phyloP scores from a whole-genome alignment of 2,797 vertebrate genomes.

The Danio choprae region DNA sequence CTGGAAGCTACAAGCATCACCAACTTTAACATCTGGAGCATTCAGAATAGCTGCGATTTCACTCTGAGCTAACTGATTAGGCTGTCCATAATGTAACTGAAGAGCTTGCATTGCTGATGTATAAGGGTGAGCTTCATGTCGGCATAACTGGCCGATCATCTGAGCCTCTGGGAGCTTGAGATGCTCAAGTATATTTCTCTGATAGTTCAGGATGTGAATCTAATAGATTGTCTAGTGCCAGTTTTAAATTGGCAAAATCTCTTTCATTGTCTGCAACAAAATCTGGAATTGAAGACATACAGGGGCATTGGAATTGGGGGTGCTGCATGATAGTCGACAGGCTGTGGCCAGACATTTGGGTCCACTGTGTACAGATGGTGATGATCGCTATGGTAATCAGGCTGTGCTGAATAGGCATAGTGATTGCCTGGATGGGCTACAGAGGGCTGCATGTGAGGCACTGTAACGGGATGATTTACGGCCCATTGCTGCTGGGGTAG shows the following conservation, averaged over 20 bases:
- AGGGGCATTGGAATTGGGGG: no score
- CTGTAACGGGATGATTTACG: no score
- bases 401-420: no score
- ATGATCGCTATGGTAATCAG: no score
- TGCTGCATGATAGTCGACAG: no score
- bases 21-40: not conserved
- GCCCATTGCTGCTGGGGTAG: no score
- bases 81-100: not conserved
- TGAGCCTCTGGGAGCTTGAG: not conserved
- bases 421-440: no score
- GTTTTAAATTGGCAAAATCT: not conserved
- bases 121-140: no score
- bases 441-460: no score
- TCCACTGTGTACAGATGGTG: no score
- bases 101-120: not conserved
- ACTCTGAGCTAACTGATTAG: not conserved
- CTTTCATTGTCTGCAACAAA: not conserved
- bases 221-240: not conserved
- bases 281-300: not conserved
- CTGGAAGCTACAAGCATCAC: not conserved
- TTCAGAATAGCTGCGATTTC: not conserved
- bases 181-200: not conserved
- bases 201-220: not conserved
- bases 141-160: no score
- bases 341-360: no score